Conservation (phyloP, 2,797 vertebrate genomes). For the Sebastiscus tertius region DNA sequence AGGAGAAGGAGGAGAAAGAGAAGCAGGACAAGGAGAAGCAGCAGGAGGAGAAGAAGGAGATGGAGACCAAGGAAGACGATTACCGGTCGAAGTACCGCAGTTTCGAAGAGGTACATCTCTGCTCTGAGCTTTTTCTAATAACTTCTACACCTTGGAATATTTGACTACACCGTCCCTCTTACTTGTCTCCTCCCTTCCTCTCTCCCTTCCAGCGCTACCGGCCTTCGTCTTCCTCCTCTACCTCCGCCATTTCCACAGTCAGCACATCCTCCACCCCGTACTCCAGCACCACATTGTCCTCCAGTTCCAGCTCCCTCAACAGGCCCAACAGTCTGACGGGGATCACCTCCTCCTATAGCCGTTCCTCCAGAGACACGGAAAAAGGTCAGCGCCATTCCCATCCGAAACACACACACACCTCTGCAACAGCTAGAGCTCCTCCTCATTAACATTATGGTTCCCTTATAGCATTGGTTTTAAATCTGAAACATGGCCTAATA, state of each 20-base stretch:
- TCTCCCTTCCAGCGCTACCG: slow-evolving; percentile 86
- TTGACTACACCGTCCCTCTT: background rate
- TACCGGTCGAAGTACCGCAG: slow-evolving; percentile 93
- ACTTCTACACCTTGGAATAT: background rate
- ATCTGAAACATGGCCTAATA: too few relatives aligned
- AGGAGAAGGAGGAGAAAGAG: slow-evolving; percentile 95
- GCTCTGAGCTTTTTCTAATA: background rate
- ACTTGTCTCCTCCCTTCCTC: background rate
- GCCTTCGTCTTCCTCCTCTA: slow-evolving; percentile 81
- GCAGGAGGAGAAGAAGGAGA: slow-evolving; percentile 96
- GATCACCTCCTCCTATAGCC: slow-evolving; percentile 94
- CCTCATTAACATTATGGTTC: too few relatives aligned
- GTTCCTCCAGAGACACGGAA: slow-evolving; percentile 90
- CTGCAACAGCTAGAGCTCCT: background rate
- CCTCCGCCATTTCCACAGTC: slow-evolving; percentile 86
- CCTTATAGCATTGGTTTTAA: too few relatives aligned
- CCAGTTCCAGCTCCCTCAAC: slow-evolving; percentile 89
- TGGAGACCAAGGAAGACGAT: slow-evolving; percentile 93
- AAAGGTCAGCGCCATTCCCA: slow-evolving; percentile 84
- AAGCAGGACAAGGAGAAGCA: slow-evolving; percentile 97
- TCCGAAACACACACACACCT: background rate
- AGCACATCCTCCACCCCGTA: slow-evolving; percentile 83
- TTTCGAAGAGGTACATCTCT: slow-evolving; percentile 88
- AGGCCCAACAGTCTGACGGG: slow-evolving; percentile 96
- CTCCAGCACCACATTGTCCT: slow-evolving; percentile 86